phyloP scores from a whole-genome alignment of 2,797 vertebrate species.

The Melanotaenia pygmaea region DNA sequence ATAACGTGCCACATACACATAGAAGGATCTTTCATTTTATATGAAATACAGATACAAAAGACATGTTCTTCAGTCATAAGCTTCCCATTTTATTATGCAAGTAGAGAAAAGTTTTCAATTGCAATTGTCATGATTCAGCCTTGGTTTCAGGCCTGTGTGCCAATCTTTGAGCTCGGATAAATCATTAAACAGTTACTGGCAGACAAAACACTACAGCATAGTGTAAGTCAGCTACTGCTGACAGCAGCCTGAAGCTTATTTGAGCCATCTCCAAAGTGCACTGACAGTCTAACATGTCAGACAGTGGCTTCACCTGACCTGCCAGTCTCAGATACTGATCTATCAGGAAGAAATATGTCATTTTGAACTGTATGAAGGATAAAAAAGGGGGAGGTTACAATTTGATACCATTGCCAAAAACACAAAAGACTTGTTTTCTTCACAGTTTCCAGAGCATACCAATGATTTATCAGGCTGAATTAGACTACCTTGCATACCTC shows the following conservation, averaged over 20 bases:
- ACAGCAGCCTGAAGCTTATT: conserved; percentile 35
- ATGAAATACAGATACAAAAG: background rate
- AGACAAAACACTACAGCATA: conserved; percentile 8
- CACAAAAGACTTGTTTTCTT: background rate
- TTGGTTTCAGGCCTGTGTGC: conserved; percentile 11
- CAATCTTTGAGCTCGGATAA: conserved; percentile 36
- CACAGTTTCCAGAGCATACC: conserved; percentile 4
- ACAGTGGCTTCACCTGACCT: conserved; percentile 5
- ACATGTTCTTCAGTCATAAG: background rate
- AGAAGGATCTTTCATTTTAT: fast-evolving
- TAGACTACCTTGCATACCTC: conserved; percentile 54
- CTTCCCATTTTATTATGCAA: background rate
- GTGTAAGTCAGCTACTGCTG: conserved; percentile 31
- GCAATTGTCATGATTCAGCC: background rate
- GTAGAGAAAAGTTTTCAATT: background rate
- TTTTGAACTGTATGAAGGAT: background rate
- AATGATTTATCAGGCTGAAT: conserved; percentile 48
- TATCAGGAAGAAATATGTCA: background rate
- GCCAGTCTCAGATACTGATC: conserved; percentile 1
- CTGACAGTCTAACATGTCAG: conserved; percentile 11
- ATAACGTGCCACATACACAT: background rate
- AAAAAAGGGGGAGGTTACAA: background rate
- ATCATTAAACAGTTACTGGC: conserved; percentile 47
- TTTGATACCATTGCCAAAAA: background rate
- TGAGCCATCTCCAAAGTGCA: conserved; percentile 39